Conservation (phyloP, 2,113 vertebrate genomes). For the Cyanocitta stelleri region DNA sequence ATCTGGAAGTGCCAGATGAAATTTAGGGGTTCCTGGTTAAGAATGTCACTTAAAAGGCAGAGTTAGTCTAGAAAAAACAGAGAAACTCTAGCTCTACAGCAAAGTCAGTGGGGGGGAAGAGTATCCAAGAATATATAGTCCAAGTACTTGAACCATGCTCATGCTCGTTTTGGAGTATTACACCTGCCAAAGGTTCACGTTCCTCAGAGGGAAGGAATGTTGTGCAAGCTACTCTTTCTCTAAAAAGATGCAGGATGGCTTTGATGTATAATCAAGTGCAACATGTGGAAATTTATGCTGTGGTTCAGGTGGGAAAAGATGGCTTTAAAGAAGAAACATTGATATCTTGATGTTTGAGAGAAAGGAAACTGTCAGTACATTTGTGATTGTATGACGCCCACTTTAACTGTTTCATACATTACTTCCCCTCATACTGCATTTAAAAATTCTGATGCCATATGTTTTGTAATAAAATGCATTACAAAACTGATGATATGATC, state of each 20-base stretch:
- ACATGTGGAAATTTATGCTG: neutral
- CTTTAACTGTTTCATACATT: neutral
- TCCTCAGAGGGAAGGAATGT: neutral
- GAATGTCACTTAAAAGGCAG: neutral
- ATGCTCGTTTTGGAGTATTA: neutral
- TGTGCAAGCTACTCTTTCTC: neutral
- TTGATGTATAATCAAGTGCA: neutral
- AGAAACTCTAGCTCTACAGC: neutral
- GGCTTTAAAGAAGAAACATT: neutral
- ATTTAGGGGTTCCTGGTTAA: neutral
- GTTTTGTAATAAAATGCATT: constrained; percentile 29
- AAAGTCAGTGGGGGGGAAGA: neutral
- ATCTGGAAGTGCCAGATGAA: neutral
- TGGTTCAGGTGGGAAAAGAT: neutral
- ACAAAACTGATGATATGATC: constrained; percentile 19
- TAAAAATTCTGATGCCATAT: constrained; percentile 1
- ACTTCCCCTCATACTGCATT: neutral
- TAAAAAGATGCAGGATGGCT: neutral
- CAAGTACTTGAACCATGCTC: neutral
- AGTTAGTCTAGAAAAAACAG: neutral
- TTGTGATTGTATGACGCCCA: neutral
- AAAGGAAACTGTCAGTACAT: neutral
- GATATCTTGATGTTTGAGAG: neutral
- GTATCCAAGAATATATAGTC: neutral
- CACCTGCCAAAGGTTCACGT: neutral